phyloP scores from a whole-genome alignment of 2,888 invertebrate genomes.

The Chymomyza amoena region DNA sequence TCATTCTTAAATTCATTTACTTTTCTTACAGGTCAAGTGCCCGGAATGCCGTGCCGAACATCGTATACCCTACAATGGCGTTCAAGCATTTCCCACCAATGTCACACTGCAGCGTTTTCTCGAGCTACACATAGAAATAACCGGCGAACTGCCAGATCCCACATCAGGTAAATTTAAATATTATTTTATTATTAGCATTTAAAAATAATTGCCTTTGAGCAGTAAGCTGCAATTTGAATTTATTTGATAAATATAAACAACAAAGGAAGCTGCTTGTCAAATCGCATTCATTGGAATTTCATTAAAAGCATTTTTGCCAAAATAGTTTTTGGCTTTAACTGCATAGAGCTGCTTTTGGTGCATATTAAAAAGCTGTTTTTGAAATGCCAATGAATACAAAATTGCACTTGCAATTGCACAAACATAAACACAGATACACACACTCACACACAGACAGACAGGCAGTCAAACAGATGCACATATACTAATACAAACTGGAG shows the following conservation, averaged over 20 bases:
- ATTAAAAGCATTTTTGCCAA: slow-evolving; percentile 14
- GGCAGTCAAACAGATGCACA: background rate
- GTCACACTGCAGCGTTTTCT: slow-evolving; percentile 96
- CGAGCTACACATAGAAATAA: slow-evolving; percentile 95
- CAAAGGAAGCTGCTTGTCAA: slow-evolving; percentile 11
- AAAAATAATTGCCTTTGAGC: background rate
- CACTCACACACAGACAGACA: no score
- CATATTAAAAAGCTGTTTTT: slow-evolving; percentile 36
- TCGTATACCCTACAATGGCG: slow-evolving; percentile 96
- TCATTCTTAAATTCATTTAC: background rate
- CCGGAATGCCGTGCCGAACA: slow-evolving; percentile 99
- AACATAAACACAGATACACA: background rate
- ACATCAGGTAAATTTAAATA: slow-evolving; percentile 82
- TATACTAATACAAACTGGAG: background rate
- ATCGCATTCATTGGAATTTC: slow-evolving; percentile 27
- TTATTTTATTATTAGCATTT: background rate
- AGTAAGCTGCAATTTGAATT: background rate
- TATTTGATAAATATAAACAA: slow-evolving; percentile 22
- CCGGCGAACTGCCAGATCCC: slow-evolving; percentile 93
- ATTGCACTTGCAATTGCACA: slow-evolving; percentile 20
- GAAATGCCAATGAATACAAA: slow-evolving; percentile 27
- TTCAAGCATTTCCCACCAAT: slow-evolving; percentile 96
- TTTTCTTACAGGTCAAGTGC: slow-evolving; percentile 89
- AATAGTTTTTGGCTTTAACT: background rate
- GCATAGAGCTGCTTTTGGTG: background rate